Base-by-base conservation (phyloP, 2,797 vertebrate species). In the Phataginus tetradactyla region DNA sequence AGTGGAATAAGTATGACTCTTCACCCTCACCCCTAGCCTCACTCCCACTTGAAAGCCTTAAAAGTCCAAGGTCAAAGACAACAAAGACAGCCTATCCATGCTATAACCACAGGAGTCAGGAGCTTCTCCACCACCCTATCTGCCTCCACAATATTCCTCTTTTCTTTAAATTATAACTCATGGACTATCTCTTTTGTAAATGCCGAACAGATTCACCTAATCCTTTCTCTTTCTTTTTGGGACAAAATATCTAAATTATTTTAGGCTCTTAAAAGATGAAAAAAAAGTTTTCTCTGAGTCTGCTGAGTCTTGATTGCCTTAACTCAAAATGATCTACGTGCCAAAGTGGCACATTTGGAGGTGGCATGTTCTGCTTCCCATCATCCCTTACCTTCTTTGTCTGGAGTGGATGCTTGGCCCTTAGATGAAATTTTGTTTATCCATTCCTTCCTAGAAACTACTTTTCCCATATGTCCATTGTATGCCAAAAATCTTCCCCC, bases 121-220 rank as follows among this genome's bases (percentile, higher is more conserved):
- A 15, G 3, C 10, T 42, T 39, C 32, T 5, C 20, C 39, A 9
- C 21, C 5, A 49, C 64, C n/a, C 12, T 2, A 10, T 32, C 9
- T 75, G 20, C 18, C 8, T 74, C 42, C 23, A 34, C 7, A 59
- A 12, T 2, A 55, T 4, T 34, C 6, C 69, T 68, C 78, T 79
- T 79, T 64, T 74, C 66, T 51, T 89, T 87, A 79, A 59, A 63
- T 59, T 61, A 72, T 5, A 66, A 77, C 18, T 53, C 57, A 80
- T 3, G 42, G 51, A 23, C 6, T 18, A 10, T 71, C 37, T 59
- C 39, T 37, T 86, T 37, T 66, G 18, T 34, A 64, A 29, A 29
- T 66, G 14, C 14, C 32, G 32, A 74, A n/a, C 27, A 69, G 63
- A 45, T 32, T 78, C 25, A 25, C 10, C 39, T 25, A 55, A 7